Base-by-base conservation (phyloP, 1,140 invertebrate genomes). In the Diorhabda carinulata region DNA sequence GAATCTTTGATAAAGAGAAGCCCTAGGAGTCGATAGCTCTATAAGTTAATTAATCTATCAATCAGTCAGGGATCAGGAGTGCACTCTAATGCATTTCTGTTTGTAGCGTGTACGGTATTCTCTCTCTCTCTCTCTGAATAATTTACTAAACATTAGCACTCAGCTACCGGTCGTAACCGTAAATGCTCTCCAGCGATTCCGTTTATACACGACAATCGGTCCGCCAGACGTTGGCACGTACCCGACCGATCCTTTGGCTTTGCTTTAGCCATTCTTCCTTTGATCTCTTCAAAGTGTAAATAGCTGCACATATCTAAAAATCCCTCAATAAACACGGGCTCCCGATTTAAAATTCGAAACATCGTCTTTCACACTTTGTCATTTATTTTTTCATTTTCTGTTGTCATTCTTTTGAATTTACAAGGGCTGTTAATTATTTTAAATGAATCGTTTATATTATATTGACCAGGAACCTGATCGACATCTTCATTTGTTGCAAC, bases 41-140 rank as follows among this genome's bases (percentile, higher is more conserved):
- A 68, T 74, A 77, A 77, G 75, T 75, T 73, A 75, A 77, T 77
- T 76, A 72, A 74, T 73, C 71, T 74, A 76, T 77, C 76, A 74
- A 74, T 76, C 74, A 76, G 72, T 74, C 64, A 70, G 70, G 69
- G 70, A 74, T 74, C 25, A 71, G 71, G 72, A 77, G 76, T 77
- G 76, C 76, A 73, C 76, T 76, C 74, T 76, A 76, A 77, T 77
- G 74, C 74, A 77, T 74, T 77, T 74, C 71, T 68, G 66, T 71
- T 64, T 67, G 67, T 72, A 65, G 75, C 70, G 66, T 69, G 68
- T 69, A 68, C 69, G 71, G 66, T 74, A 52, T 52, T 52, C 47
- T 52, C 47, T 52, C 25, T 25, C 25, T 25, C 25, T 74, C 76
- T 76, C 76, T 77, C 75, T 77, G 74, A 76, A 77, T 77, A 76